A percentile compares a stretch with the other conserved stretches of the same genome.
These are phyloP conservation scores for Phalanger gymnotis DNA, from an alignment of 2,797 vertebrate species.

Conservation along the genomic window DNA sequence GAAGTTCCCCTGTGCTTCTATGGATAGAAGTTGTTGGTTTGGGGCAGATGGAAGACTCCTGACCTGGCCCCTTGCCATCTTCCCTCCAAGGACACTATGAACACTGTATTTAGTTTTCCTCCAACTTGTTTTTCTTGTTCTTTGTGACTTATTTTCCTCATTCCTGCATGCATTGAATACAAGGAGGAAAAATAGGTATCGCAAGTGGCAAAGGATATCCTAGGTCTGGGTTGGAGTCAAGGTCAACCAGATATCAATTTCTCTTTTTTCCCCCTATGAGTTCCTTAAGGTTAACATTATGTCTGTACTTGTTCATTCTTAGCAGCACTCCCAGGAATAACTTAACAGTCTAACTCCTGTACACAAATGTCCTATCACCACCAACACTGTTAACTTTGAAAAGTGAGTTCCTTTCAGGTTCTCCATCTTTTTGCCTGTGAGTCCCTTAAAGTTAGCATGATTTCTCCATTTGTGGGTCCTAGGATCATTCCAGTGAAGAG, in stretches of 20 bases:
- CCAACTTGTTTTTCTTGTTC: background rate
- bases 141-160: background rate
- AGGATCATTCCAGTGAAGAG: background rate
- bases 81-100: background rate
- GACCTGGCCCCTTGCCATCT: background rate
- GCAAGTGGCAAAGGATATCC: background rate
- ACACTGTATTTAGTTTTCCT: background rate
- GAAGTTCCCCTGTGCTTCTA: background rate
- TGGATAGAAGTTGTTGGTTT: background rate
- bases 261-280: background rate
- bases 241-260: background rate
- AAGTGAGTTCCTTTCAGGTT: no score
- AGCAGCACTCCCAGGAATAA: no score
- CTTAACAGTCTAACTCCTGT: no score
- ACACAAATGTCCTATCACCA: no score
- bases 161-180: background rate
- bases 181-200: background rate
- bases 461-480: background rate
- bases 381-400: no score
- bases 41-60: background rate
- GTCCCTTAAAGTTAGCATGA: background rate
- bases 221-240: background rate
- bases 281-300: background rate
- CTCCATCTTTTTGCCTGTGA: background rate
- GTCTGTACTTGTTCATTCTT: background rate